A percentile compares a stretch with the other conserved stretches of the same genome.
These are phyloP conservation scores for Fistularia commersonii DNA, from an alignment of 2,797 vertebrate species.

Conservation along the genomic window DNA sequence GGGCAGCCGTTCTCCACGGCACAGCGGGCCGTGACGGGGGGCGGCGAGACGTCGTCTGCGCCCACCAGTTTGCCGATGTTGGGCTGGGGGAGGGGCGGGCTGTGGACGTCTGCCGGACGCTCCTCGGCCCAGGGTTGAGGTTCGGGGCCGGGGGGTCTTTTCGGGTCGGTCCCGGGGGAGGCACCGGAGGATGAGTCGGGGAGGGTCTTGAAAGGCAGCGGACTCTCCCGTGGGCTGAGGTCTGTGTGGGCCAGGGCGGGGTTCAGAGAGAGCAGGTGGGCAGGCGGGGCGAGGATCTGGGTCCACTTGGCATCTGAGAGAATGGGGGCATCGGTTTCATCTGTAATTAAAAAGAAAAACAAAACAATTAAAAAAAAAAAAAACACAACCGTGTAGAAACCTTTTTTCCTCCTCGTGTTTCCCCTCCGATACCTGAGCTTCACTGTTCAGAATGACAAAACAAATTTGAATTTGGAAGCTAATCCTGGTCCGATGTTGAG, in stretches of 20 bases:
- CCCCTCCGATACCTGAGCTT: no score
- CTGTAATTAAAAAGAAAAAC: constrained; percentile 64
- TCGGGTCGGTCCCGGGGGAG: constrained; percentile 66
- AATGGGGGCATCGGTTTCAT: constrained; percentile 86
- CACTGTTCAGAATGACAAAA: no score
- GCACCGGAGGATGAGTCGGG: constrained; percentile 64
- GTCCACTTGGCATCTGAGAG: constrained; percentile 92
- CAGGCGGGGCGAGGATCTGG: constrained; percentile 88
- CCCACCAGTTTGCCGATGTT: constrained; percentile 81
- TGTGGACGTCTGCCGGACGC: constrained; percentile 75
- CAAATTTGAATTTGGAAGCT: no score
- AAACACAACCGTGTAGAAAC: no score
- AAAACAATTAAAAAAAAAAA: no score
- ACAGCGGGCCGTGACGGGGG: constrained; percentile 53
- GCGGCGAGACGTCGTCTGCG: constrained; percentile 75
- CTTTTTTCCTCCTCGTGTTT: no score
- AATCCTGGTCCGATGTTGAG: no score
- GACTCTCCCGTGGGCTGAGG: constrained; percentile 79
- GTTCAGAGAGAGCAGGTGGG: constrained; percentile 81
- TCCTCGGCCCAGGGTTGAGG: constrained; percentile 79
- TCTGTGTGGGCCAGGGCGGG: constrained; percentile 76
- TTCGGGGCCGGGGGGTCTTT: constrained; percentile 72
- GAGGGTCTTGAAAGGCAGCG: constrained; percentile 82
- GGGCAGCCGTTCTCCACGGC: constrained; percentile 61
- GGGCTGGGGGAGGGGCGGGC: constrained; percentile 75